Evolutionary conservation across 2,888 invertebrate genomes (phyloP).

Genomic region (Camponotus fellah): DNA sequence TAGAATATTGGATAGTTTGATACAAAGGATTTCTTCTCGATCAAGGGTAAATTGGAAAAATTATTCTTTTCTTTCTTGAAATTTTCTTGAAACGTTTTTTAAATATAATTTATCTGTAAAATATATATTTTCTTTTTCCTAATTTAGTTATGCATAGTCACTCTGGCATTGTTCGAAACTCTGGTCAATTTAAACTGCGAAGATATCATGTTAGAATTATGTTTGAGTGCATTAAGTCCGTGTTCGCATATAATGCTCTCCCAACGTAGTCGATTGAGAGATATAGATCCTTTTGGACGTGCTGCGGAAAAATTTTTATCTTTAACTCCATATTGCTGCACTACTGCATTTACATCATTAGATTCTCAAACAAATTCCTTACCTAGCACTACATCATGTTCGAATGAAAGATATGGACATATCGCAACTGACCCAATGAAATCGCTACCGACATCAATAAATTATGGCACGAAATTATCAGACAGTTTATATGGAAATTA

Average conservation of each 20-base stretch:
- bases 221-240: conserved; percentile 94
- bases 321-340: conserved; percentile 89
- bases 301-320: conserved; percentile 92
- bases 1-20: conserved; percentile 93
- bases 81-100: conserved; percentile 19
- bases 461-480: conserved; percentile 72
- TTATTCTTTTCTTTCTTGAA: conserved; percentile 9
- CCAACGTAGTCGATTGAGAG: conserved; percentile 90
- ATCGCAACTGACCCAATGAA: conserved; percentile 67
- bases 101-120: conserved; percentile 9
- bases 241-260: conserved; percentile 94
- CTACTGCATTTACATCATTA: conserved; percentile 54
- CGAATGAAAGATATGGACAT: conserved; percentile 63
- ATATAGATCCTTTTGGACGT: conserved; percentile 91
- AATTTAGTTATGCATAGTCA: conserved; percentile 93
- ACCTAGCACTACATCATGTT: conserved; percentile 69
- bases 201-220: conserved; percentile 97
- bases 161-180: conserved; percentile 96
- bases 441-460: conserved; percentile 76
- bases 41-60: conserved; percentile 88
- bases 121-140: conserved; percentile 27
- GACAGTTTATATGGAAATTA: conserved; percentile 93
- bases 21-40: conserved; percentile 91
- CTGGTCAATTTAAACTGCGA: conserved; percentile 97
- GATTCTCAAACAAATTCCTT: conserved; percentile 71